phyloP scores from a whole-genome alignment of 2,888 invertebrate genomes.

The Spisula solida region DNA sequence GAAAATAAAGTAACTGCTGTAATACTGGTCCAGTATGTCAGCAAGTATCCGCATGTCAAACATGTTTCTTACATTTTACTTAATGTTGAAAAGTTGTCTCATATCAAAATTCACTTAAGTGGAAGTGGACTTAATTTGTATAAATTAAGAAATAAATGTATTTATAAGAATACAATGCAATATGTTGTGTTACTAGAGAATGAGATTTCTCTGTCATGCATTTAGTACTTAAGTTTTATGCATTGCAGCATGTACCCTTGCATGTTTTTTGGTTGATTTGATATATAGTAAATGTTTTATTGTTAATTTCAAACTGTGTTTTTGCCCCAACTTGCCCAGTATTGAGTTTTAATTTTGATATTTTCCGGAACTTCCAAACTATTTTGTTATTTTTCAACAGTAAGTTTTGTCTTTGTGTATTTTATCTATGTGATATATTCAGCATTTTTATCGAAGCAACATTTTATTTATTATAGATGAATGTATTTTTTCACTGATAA shows the following conservation, averaged over 20 bases:
- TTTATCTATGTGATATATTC: conserved; percentile 9
- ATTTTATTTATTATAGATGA: conserved; percentile 15
- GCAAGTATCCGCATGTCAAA: too few species aligned
- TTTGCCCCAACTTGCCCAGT: conserved; percentile 19
- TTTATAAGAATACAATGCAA: conserved; percentile 5
- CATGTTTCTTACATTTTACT: too few species aligned
- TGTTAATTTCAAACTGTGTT: not conserved
- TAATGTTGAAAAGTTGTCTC: too few species aligned
- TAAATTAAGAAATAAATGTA: not conserved
- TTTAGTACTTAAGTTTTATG: conserved; percentile 15
- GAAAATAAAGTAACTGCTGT: too few species aligned
- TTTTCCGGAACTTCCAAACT: not conserved
- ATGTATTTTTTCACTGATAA: not conserved
- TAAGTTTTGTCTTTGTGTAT: not conserved
- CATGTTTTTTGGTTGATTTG: conserved; percentile 16
- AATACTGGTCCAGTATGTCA: too few species aligned
- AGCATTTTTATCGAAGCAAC: conserved; percentile 10
- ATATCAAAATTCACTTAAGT: too few species aligned
- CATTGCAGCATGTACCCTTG: not conserved
- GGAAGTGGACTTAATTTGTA: not conserved
- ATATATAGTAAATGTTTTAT: not conserved
- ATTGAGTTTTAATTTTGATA: conserved; percentile 19
- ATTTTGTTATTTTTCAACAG: not conserved
- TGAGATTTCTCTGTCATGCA: not conserved
- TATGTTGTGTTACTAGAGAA: conserved; percentile 7